Conservation (phyloP, 2,888 invertebrate genomes). For the Acrobasis suavella region DNA sequence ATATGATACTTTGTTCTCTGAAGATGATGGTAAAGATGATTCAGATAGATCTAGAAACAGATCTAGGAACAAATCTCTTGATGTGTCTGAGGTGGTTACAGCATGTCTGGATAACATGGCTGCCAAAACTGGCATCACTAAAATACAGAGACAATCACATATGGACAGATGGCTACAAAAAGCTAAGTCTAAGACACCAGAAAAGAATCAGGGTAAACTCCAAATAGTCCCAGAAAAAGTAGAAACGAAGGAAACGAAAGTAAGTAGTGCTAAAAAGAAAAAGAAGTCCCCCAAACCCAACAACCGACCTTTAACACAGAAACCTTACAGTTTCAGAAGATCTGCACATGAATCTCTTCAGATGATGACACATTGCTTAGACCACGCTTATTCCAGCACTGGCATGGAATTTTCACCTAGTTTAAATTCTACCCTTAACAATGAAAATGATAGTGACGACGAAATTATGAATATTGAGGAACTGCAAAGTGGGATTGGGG, state of each 20-base stretch:
- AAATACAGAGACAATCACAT: slow-evolving; percentile 74
- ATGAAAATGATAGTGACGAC: slow-evolving; percentile 27
- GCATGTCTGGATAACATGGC: slow-evolving; percentile 78
- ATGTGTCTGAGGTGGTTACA: slow-evolving; percentile 74
- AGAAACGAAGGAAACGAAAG: slow-evolving; percentile 31
- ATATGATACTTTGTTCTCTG: slow-evolving; percentile 73
- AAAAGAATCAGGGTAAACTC: slow-evolving; percentile 56
- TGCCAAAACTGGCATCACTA: slow-evolving; percentile 74
- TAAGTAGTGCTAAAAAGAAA: slow-evolving; percentile 42
- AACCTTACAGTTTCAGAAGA: slow-evolving; percentile 51
- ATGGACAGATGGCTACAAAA: slow-evolving; percentile 80
- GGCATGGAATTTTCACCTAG: slow-evolving; percentile 26
- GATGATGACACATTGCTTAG: slow-evolving; percentile 42
- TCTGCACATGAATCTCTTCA: slow-evolving; percentile 48
- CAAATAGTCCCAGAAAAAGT: slow-evolving; percentile 30
- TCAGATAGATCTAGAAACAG: slow-evolving; percentile 51
- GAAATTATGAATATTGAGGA: neutral
- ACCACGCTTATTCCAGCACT: slow-evolving; percentile 50
- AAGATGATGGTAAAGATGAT: slow-evolving; percentile 64
- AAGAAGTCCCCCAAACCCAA: slow-evolving; percentile 37
- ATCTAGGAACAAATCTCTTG: slow-evolving; percentile 60
- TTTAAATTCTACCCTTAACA: slow-evolving; percentile 29
- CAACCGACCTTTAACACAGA: slow-evolving; percentile 38
- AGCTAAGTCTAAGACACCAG: slow-evolving; percentile 77
- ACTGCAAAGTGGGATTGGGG: slow-evolving; percentile 33